Base-by-base conservation (phyloP, 2,113 vertebrate species). In the Python bivittatus region DNA sequence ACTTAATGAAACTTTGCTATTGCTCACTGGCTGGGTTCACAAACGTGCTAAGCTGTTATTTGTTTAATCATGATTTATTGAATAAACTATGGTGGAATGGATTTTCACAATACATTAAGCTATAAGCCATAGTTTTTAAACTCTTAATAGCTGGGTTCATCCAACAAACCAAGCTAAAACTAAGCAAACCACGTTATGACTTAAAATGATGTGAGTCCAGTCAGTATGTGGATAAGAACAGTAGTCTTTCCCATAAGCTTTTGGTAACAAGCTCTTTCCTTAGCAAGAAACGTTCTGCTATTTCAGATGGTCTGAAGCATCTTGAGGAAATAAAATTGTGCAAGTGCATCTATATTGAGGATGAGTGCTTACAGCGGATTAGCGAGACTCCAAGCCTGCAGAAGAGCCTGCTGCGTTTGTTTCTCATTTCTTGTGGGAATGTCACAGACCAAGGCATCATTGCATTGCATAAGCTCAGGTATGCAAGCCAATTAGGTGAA, bases 331-430 rank as follows among this genome's bases (percentile, higher is more conserved):
- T 99, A 89, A 98, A 95, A 92, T 94, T 99, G 20, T 97, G 96
- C 93, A 99, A 98, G 95, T 99, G 99, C 93, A 98, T 98, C 68
- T 99, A 99, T 96, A 98, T 99, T 0, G 98, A 99, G 93, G 99
- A 99, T 9, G 0, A 92, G 11, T 99, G 99, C 92, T 97, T 99
- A 97, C 97, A 99, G 97, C 98, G 96, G 92, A 96, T 99, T 93
- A 98, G 98, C 68, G 96, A 98, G 11, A 97, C 98, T 0, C 97
- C 96, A 95, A 99, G 94, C 17, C 98, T 99, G 84, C 99, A 98
- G 96, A 96, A 97, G 94, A 99, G 97, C 2, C 87, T 99, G 42
- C 96, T 94, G 93, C 97, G 96, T 93, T 95, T 99, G 97, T 97
- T 98, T 97, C 97, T 99, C 33, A 98, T 99, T 91, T 98, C 99